These are phyloP conservation scores for Neodontobutis hainanensis DNA, from an alignment of 2,113 vertebrate species.

Conservation along the genomic window DNA sequence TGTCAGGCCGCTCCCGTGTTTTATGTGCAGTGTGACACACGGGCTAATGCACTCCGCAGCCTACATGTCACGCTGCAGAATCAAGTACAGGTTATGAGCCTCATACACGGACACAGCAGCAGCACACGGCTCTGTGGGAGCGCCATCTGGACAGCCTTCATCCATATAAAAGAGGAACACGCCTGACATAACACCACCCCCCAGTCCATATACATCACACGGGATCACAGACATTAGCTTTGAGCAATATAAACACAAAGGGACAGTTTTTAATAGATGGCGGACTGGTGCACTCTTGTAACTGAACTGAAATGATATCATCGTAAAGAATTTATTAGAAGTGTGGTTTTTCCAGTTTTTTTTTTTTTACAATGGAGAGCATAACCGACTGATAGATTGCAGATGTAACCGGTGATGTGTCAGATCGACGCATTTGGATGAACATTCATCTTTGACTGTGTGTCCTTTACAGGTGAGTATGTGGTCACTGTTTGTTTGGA, in stretches of 20 bases:
- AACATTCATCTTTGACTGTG: no score
- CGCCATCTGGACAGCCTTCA: slow-evolving; percentile 46
- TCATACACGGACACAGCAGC: slow-evolving; percentile 13
- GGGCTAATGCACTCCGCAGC: slow-evolving; percentile 21
- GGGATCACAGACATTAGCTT: no score
- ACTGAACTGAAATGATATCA: no score
- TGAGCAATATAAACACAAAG: no score
- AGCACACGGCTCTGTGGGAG: slow-evolving; percentile 1
- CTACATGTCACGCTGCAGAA: slow-evolving; percentile 4
- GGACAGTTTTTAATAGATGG: no score
- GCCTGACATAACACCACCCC: no score
- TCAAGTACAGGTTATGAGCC: slow-evolving; percentile 16
- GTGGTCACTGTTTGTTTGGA: not conserved
- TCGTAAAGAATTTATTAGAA: no score
- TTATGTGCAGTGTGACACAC: not conserved
- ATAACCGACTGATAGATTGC: not conserved
- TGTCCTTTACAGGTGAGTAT: no score
- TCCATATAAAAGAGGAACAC: slow-evolving; percentile 23
- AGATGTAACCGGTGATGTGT: no score
- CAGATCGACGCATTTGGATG: no score
- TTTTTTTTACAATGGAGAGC: not conserved
- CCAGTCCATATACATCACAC: not conserved
- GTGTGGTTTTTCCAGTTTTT: not conserved
- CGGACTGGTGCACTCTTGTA: no score
- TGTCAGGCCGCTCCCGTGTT: not conserved